Percentiles rank a stretch among this genome's conserved stretches.
These are phyloP conservation scores for Dryobotodes eremita DNA, from an alignment of 2,888 invertebrate genomes.

Conservation along the genomic window DNA sequence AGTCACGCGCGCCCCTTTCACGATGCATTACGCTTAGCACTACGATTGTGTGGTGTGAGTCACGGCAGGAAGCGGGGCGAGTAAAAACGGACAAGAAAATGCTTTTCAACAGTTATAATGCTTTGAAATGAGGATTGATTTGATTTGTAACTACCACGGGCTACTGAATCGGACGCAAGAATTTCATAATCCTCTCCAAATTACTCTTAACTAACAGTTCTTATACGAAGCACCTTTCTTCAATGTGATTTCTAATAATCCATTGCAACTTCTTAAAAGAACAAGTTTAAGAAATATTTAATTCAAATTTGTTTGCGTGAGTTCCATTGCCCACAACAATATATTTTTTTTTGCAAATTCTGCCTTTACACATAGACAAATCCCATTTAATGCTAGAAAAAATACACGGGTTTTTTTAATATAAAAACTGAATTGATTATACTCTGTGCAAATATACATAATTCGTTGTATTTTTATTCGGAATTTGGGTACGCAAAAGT, in stretches of 20 bases:
- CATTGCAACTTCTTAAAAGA: not conserved
- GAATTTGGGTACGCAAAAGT: not conserved
- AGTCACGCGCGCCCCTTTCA: conserved; percentile 84
- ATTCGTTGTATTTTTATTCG: not conserved
- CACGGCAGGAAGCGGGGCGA: conserved; percentile 59
- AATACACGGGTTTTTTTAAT: not conserved
- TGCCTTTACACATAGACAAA: not conserved
- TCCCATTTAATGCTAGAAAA: not conserved
- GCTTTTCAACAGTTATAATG: not conserved
- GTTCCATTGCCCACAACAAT: not conserved
- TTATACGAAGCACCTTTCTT: not conserved
- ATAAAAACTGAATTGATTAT: not conserved
- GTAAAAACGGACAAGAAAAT: not conserved
- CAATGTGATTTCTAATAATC: not conserved
- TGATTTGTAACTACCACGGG: not conserved
- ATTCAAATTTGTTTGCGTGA: not conserved
- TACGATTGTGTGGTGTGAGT: conserved; percentile 32
- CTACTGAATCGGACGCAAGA: not conserved
- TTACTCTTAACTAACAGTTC: not conserved
- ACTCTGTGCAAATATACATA: not conserved
- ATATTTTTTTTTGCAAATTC: not conserved
- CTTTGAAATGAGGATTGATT: not conserved
- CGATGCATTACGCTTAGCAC: conserved; percentile 78
- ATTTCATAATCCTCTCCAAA: not conserved
- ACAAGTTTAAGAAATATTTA: not conserved